phyloP scores from a whole-genome alignment of 2,797 vertebrate genomes.

The Masticophis lateralis region DNA sequence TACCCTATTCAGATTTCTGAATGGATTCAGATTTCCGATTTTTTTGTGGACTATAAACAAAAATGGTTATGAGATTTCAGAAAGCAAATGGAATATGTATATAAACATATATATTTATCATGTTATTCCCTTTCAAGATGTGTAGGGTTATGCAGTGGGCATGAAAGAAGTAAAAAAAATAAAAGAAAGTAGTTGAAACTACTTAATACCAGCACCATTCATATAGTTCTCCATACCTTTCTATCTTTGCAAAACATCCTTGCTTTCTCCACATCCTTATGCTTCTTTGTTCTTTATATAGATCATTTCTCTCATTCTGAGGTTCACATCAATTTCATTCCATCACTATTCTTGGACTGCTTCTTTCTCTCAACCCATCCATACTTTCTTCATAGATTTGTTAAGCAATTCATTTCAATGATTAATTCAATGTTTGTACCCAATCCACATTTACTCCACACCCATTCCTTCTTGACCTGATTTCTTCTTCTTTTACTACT shows the following conservation, averaged over 20 bases:
- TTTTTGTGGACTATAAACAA: constrained; percentile 12
- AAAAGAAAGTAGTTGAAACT: neutral
- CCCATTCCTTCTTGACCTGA: neutral
- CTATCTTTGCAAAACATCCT: neutral
- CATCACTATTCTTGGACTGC: neutral
- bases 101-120: constrained; percentile 5
- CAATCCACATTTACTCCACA: neutral
- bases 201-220: neutral
- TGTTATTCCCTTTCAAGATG: neutral
- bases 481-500: neutral
- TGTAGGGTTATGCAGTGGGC: neutral
- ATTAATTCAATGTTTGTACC: neutral
- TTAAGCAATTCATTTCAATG: neutral
- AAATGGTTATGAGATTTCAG: constrained; percentile 40
- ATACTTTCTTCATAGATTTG: neutral
- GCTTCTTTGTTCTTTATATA: neutral
- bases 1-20: constrained; percentile 4
- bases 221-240: neutral
- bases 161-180: neutral
- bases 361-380: neutral
- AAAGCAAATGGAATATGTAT: constrained; percentile 21
- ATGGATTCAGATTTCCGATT: constrained; percentile 8
- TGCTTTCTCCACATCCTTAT: neutral
- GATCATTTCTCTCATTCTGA: neutral
- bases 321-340: neutral